Base-by-base conservation (phyloP, 2,113 vertebrate species). In the Struthidea cinerea region DNA sequence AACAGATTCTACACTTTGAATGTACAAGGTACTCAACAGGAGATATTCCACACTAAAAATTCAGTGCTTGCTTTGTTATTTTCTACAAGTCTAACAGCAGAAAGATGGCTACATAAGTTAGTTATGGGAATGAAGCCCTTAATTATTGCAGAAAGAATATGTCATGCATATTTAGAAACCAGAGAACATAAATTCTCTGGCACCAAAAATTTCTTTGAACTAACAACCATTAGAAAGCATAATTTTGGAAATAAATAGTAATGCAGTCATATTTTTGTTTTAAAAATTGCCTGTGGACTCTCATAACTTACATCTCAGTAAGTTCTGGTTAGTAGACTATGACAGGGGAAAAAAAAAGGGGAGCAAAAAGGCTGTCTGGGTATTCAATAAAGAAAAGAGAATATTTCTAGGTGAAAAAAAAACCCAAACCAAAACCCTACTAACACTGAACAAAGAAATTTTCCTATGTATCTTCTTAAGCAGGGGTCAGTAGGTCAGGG, bases 321-420 rank as follows among this genome's bases (percentile, higher is more conserved):
- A 56, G 12, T 64, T 71, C 70, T 86, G 24, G 16, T 76, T 87
- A 63, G 55, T 26, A 82, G 67, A 52, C 7, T 17, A 42, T 6
- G 6, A 74, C 0, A 39, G 27, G 3, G 0, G 30, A 64, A 46
- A 46, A 67, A 41, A 49, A 12, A 21, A 3, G 1, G 0, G 1
- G 9, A 30, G 8, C 18, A 24, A 68, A 30, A 37, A 44, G 14
- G 21, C 16, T 69, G 16, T 11, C 20, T 70, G 37, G 13, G 42
- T 49, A 49, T n/a, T 49, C 11, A 7, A 32, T 3, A 11, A 53
- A 44, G 56, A 50, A 59, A 81, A 71, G 16, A 70, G 2, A 53
- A 63, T 13, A 5, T 78, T 46, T 73, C 33, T 41, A 28, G n/a
- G 44, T 28, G 4, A 33, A 46, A 28, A 50, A 53, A 39, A 35